Evolutionary conservation across 2,888 invertebrate species (phyloP), one percentile per base, ranked within the genome.

Genomic region (Rhodophaea formosa): DNA sequence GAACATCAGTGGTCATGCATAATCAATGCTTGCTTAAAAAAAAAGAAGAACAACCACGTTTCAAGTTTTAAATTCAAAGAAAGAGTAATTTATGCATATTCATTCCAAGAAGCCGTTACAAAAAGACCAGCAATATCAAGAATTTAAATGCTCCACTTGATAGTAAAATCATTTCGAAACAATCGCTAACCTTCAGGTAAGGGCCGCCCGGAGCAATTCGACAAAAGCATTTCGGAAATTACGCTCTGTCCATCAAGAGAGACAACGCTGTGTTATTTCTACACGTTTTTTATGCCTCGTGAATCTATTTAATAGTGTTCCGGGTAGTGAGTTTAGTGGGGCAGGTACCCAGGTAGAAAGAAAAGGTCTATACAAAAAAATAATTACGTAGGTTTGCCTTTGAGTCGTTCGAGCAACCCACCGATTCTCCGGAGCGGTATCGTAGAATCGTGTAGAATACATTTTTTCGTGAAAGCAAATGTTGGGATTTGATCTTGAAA

Each of bases 261-360:
- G 72, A 62, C 69, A 65, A 67, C 69, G 71, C 72, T 72, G 72
- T 79, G 76, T 78, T 79, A 81, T 83, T 82, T 79, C 75, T 77
- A 76, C 74, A 65, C 66, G 74, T 80, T 84, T 83, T 75, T 86
- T 85, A 84, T 84, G 84, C 77, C 77, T 75, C 79, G 80, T 75
- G 75, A 80, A 82, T 79, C 79, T 75, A 75, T 72, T 84, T 87
- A 88, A 88, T 87, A 80, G 81, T 80, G 86, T 88, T 88, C 86
- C 84, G 87, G 84, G 83, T 83, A 84, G 80, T 80, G 81, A 76
- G 74, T 77, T 79, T 73, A 71, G 75, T 75, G 75, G 75, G 74
- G 77, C 88, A 86, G 87, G 87, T 88, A 87, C 69, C 72, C 86
- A 86, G 87, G 86, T 86, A 86, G 80, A 82, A 71, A 77, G 72